These are phyloP conservation scores for Cryptocephalus primarius DNA, from an alignment of 2,888 invertebrate species.

Conservation along the genomic window DNA sequence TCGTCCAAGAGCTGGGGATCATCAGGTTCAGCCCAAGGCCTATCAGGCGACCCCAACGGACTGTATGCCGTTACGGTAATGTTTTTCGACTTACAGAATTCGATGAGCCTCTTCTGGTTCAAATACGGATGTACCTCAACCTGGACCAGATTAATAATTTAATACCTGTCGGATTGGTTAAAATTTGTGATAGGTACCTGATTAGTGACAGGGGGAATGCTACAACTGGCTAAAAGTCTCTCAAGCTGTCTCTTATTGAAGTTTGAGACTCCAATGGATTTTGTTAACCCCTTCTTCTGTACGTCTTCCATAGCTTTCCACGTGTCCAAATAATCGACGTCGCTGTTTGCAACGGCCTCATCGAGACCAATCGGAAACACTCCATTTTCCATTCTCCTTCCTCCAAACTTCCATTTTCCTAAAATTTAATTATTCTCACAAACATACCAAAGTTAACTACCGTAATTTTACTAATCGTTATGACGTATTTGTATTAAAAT, in stretches of 20 bases:
- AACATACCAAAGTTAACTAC: background rate
- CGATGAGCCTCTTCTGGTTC: constrained; percentile 55
- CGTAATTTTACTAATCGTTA: too few species aligned
- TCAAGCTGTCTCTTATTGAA: constrained; percentile 71
- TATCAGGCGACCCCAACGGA: constrained; percentile 71
- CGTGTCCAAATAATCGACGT: constrained; percentile 63
- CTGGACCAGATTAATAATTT: constrained; percentile 31
- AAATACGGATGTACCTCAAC: constrained; percentile 74
- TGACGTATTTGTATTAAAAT: too few species aligned
- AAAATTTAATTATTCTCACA: constrained; percentile 20
- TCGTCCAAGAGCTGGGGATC: constrained; percentile 66
- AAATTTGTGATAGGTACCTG: constrained; percentile 12
- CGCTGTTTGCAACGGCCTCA: constrained; percentile 33
- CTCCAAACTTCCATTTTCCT: constrained; percentile 29
- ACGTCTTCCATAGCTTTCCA: constrained; percentile 72
- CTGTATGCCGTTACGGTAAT: constrained; percentile 72
- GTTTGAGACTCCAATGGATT: constrained; percentile 77
- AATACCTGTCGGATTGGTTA: background rate
- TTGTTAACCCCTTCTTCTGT: constrained; percentile 54
- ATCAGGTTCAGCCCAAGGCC: constrained; percentile 69
- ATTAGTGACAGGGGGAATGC: constrained; percentile 48
- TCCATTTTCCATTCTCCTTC: constrained; percentile 43
- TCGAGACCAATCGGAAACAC: constrained; percentile 15
- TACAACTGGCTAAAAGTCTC: constrained; percentile 50
- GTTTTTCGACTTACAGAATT: constrained; percentile 53